phyloP scores from a whole-genome alignment of 2,113 vertebrate genomes.

The Cebus imitator region DNA sequence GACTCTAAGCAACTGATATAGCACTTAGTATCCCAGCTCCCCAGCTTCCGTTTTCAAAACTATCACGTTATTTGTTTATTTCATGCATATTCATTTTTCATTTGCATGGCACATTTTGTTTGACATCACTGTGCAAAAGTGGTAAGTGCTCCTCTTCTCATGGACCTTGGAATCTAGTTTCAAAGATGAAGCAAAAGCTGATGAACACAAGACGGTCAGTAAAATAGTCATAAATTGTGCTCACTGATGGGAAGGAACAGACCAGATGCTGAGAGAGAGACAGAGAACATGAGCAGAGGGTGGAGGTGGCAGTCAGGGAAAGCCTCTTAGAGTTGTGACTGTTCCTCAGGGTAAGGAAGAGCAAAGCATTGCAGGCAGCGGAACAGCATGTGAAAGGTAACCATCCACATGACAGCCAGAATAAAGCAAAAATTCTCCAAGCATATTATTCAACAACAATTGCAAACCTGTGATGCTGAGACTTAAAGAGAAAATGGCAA shows the following conservation, averaged over 20 bases:
- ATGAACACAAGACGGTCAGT: fast-evolving
- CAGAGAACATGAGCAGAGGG: not conserved
- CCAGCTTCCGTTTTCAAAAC: not conserved
- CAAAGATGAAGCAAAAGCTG: not conserved
- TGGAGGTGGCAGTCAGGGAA: not conserved
- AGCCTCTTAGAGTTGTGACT: not conserved
- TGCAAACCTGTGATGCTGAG: not conserved
- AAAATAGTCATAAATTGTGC: no score
- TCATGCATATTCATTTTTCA: not conserved
- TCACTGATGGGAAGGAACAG: fast-evolving
- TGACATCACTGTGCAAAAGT: not conserved
- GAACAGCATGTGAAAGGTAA: not conserved
- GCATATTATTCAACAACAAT: not conserved
- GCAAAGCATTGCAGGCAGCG: fast-evolving
- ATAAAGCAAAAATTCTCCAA: not conserved
- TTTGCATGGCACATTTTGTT: fast-evolving
- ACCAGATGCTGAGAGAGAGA: not conserved
- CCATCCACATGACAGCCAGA: not conserved
- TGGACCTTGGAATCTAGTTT: not conserved
- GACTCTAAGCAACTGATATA: no score
- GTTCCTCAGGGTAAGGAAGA: not conserved
- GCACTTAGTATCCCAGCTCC: not conserved
- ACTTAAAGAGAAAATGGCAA: not conserved
- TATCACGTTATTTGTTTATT: not conserved
- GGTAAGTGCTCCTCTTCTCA: not conserved